These are phyloP conservation scores for Morbakka virulenta DNA, from an alignment of 30 jellyfish, hydroid and myxozoan genomes.

Conservation along the genomic window DNA sequence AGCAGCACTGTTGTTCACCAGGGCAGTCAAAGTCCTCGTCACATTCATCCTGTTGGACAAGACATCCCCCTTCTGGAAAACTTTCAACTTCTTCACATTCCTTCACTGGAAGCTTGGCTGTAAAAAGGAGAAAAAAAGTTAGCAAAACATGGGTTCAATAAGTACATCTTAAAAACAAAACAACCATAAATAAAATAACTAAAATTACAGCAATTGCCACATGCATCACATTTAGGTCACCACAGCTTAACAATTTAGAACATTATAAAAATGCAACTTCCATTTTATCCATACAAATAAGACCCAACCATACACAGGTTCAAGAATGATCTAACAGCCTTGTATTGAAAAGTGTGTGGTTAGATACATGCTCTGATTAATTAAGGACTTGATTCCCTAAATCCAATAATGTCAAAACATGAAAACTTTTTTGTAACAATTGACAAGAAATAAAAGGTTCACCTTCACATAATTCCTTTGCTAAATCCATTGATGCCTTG, in stretches of 20 bases:
- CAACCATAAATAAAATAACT: too few relatives aligned
- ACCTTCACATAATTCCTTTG: constrained; percentile 88
- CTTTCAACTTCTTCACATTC: constrained; percentile 49
- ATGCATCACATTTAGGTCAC: background rate
- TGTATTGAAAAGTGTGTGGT: too few relatives aligned
- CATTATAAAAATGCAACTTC: background rate
- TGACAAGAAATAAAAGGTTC: background rate
- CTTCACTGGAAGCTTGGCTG: constrained; percentile 49
- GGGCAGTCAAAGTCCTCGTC: constrained; percentile 87
- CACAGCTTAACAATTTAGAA: background rate
- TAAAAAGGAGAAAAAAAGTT: background rate
- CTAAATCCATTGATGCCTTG: constrained; percentile 46
- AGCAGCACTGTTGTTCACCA: constrained; percentile 82
- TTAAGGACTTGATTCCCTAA: too few relatives aligned
- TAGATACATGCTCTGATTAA: too few relatives aligned
- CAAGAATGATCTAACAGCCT: too few relatives aligned
- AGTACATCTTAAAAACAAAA: background rate
- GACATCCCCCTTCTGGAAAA: constrained; percentile 14
- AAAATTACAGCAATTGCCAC: background rate
- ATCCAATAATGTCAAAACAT: too few relatives aligned
- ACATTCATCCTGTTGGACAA: constrained; percentile 62
- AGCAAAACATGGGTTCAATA: too few relatives aligned
- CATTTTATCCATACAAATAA: background rate
- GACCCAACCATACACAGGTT: background rate
- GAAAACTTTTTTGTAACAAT: too few relatives aligned